These are phyloP conservation scores for Phaonia tiefii DNA, from an alignment of 2,888 invertebrate genomes.

Conservation along the genomic window DNA sequence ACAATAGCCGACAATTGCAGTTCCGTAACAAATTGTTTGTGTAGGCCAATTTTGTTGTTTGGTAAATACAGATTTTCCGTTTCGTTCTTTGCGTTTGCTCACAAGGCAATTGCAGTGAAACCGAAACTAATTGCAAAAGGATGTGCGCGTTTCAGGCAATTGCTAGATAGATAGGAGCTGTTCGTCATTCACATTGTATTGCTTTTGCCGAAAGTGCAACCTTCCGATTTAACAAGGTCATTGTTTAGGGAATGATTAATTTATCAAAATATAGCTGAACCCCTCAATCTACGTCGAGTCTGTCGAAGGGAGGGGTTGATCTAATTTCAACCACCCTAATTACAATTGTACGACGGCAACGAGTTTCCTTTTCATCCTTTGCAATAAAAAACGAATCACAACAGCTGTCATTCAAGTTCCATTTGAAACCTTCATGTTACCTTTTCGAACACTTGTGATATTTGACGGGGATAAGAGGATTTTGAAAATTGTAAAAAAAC, in stretches of 20 bases:
- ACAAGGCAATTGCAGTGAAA: conserved; percentile 36
- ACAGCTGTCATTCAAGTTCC: conserved; percentile 45
- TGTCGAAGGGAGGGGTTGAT: conserved; percentile 46
- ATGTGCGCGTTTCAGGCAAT: not conserved
- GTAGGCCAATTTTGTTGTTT: conserved; percentile 40
- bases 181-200: conserved; percentile 24
- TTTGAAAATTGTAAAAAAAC: not conserved
- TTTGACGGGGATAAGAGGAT: conserved; percentile 21
- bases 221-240: conserved; percentile 56
- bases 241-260: conserved; percentile 54
- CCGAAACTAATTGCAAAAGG: conserved; percentile 43
- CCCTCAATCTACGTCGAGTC: not conserved
- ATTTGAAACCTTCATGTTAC: not conserved
- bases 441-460: conserved; percentile 22
- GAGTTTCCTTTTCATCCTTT: not conserved
- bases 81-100: not conserved
- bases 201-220: conserved; percentile 32
- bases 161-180: not conserved
- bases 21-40: conserved; percentile 38
- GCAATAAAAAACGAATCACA: conserved; percentile 40
- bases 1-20: conserved; percentile 17
- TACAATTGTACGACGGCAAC: conserved; percentile 13
- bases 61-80: conserved; percentile 42
- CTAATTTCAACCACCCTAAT: conserved; percentile 54
- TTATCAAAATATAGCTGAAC: conserved; percentile 43